These are phyloP conservation scores for Ormyrus nitidulus DNA, from an alignment of 2,888 invertebrate species.

Conservation along the genomic window DNA sequence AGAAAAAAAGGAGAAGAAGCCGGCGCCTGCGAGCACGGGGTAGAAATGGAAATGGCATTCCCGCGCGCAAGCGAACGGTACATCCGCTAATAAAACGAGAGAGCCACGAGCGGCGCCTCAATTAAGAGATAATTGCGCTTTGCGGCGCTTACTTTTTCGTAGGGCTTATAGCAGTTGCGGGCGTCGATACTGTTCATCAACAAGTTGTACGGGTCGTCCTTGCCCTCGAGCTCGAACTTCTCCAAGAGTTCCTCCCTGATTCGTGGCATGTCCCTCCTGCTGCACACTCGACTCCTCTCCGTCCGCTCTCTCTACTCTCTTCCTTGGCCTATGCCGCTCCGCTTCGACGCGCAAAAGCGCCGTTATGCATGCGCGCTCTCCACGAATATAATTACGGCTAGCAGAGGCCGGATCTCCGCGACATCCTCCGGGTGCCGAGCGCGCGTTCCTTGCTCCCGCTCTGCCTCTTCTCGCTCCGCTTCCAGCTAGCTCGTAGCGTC, in stretches of 20 bases:
- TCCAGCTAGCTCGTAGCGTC: background rate
- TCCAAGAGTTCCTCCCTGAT: slow-evolving; percentile 65
- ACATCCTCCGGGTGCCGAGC: background rate
- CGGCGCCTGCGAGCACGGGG: background rate
- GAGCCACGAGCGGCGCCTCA: background rate
- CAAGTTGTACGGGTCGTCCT: slow-evolving; percentile 68
- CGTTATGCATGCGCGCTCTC: slow-evolving; percentile 37
- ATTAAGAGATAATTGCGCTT: slow-evolving; percentile 37
- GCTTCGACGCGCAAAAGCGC: slow-evolving; percentile 49
- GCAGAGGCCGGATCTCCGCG: slow-evolving; percentile 2
- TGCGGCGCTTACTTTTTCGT: slow-evolving; percentile 71
- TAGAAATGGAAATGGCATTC: slow-evolving; percentile 27
- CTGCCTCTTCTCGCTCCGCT: background rate
- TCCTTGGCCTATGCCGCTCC: background rate
- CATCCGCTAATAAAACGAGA: background rate
- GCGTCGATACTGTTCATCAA: slow-evolving; percentile 74
- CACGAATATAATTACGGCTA: slow-evolving; percentile 11
- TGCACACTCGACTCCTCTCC: background rate
- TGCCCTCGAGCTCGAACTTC: slow-evolving; percentile 66
- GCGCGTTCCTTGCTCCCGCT: background rate
- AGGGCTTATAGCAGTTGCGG: slow-evolving; percentile 74
- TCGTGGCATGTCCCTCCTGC: slow-evolving; percentile 61
- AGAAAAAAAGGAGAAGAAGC: background rate
- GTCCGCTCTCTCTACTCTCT: background rate
- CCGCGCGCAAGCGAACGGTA: background rate